Evolutionary conservation across 2,797 vertebrate species (phyloP).

Genomic region (Avahi laniger): DNA sequence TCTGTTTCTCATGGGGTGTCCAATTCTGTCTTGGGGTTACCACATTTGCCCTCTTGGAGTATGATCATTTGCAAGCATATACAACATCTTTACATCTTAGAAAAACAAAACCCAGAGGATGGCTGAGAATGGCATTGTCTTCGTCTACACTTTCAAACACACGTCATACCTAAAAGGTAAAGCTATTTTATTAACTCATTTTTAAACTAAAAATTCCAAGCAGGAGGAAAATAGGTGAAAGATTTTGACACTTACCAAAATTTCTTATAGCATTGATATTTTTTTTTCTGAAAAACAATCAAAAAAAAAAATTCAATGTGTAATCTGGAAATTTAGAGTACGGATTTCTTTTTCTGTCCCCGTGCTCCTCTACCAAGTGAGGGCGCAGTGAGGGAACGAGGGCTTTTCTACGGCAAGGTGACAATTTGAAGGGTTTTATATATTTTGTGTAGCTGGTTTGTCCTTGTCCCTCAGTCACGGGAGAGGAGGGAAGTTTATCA

Average conservation of each 20-base stretch:
- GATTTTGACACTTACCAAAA: neutral
- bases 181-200: neutral
- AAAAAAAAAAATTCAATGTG: neutral
- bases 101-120: neutral
- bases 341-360: neutral
- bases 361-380: accelerated
- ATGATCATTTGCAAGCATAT: accelerated
- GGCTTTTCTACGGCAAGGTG: neutral
- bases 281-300: neutral
- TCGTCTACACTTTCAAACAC: neutral
- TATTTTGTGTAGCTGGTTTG: neutral
- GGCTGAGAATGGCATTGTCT: neutral
- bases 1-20: neutral
- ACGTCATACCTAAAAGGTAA: neutral
- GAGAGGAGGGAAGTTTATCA: constrained; percentile 61
- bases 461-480: constrained; percentile 37
- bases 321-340: neutral
- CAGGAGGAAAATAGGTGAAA: neutral
- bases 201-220: neutral
- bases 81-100: neutral
- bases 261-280: accelerated
- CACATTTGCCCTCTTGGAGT: neutral
- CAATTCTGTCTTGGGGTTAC: neutral
- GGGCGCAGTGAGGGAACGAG: accelerated
- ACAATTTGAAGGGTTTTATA: neutral